phyloP scores from a whole-genome alignment of 2,888 invertebrate species.

The Erpobdella octoculata region DNA sequence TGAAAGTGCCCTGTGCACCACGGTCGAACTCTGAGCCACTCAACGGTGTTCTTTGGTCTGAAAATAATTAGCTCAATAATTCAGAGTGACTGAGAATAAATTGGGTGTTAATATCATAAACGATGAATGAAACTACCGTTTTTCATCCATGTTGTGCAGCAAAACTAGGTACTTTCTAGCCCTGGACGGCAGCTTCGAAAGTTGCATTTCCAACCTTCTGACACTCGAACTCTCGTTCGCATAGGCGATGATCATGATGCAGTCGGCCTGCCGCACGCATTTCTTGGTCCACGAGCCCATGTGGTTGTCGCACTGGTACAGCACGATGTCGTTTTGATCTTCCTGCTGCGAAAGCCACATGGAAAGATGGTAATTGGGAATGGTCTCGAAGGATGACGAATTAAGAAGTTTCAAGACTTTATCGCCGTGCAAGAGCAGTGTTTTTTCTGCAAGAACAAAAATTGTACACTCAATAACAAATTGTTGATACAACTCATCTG shows the following conservation, averaged over 20 bases:
- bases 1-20: constrained; percentile 28
- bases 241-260: constrained; percentile 24
- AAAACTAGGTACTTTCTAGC: constrained; percentile 26
- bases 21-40: constrained; percentile 24
- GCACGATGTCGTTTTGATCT: constrained; percentile 18
- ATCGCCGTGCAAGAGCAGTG: constrained; percentile 11
- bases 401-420: constrained; percentile 13
- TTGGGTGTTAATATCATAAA: background rate
- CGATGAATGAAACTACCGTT: constrained; percentile 2
- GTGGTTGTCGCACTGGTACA: constrained; percentile 20
- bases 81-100: background rate
- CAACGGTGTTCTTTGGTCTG: constrained; percentile 24
- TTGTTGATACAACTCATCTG: no score
- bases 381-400: constrained; percentile 11
- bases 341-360: constrained; percentile 25
- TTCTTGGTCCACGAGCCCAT: constrained; percentile 23
- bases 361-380: constrained; percentile 11
- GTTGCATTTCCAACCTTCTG: constrained; percentile 15
- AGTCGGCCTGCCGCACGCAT: constrained; percentile 30
- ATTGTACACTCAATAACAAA: no score
- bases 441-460: background rate
- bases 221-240: constrained; percentile 12
- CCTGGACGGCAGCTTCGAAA: constrained; percentile 18
- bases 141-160: constrained; percentile 14
- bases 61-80: constrained; percentile 2